Evolutionary conservation across 53 echinoderm and acorn worm genomes (phyloP).

Genomic region (Glandiceps talaboti): DNA sequence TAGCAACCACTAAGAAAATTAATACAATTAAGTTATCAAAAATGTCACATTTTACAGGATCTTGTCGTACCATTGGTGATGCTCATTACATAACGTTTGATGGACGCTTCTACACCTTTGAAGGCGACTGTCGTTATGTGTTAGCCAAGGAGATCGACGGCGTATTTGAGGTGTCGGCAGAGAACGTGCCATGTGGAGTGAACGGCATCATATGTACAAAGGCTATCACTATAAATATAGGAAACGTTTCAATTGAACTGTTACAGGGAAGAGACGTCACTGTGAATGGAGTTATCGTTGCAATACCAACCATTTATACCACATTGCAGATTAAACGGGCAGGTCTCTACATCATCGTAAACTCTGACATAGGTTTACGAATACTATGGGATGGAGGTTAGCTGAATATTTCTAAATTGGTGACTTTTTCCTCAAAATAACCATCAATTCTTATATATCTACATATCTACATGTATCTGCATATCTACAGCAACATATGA

Average conservation of each 20-base stretch:
- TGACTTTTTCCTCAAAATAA: no score
- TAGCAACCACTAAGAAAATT: no score
- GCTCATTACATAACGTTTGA: slow-evolving; percentile 82
- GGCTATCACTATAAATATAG: slow-evolving; percentile 65
- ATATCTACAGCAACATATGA: no score
- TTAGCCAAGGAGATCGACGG: slow-evolving; percentile 39
- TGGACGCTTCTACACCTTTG: slow-evolving; percentile 57
- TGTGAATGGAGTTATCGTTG: slow-evolving; percentile 51
- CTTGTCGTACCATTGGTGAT: slow-evolving; percentile 70
- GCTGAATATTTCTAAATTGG: no score
- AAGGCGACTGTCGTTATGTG: slow-evolving; percentile 71
- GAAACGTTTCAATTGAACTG: slow-evolving; percentile 39
- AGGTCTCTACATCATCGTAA: slow-evolving; percentile 72
- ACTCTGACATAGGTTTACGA: no score
- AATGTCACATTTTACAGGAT: no score
- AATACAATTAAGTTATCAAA: no score
- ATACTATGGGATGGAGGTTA: no score
- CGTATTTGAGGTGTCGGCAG: slow-evolving; percentile 50
- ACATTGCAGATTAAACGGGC: slow-evolving; percentile 50
- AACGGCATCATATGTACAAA: slow-evolving; percentile 73
- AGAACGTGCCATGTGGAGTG: slow-evolving; percentile 65
- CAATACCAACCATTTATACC: slow-evolving; percentile 62
- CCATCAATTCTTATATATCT: no score
- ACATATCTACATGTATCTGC: no score
- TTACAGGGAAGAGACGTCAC: slow-evolving; percentile 61